Evolutionary conservation across 2,113 vertebrate genomes (phyloP), one percentile per base, ranked within the genome.

Genomic region (Lycocorax pyrrhopterus): DNA sequence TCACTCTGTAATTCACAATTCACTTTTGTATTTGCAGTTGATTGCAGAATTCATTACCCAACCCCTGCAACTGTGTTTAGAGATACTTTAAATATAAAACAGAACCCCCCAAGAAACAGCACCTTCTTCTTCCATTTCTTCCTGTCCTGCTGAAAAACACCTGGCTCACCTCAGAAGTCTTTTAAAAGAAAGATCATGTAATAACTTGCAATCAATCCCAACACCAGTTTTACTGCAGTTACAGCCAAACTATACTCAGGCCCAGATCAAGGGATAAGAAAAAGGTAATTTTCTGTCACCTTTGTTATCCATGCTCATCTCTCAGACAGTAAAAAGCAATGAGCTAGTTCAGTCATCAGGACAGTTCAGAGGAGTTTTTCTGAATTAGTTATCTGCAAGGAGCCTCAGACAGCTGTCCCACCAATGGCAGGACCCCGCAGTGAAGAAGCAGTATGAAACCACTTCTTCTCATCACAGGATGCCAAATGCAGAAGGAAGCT

Each of bases 221-320:
- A 39, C 13, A 7, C 21, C 37, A 39, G 89, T 76, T 94, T 90
- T 93, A 84, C 71, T 58, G 72, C 71, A 60, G 89, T 74, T 93
- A 87, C 19, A 84, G 78, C 29, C 74, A 83, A 84, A 41, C 35
- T 75, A 68, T 79, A 78, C 30, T 89, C 67, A 69, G 47, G 80
- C 83, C n/a, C 75, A 92, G 86, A 92, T 78, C 56, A 87, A 88
- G n/a, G 44, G 72, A 93, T 87, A 77, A 91, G 91, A 73, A 83
- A 87, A 92, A 93, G 77, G 71, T 83, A 89, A 95, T 95, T 95
- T 95, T 89, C 89, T 85, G 55, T 78, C 89, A 82, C 58, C 62
- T 41, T 91, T 94, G 44, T 73, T 91, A 91, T 86, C 82, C 29
- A 71, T 68, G 80, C 44, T 87, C 39, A 43, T 85, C 56, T 91